These are phyloP conservation scores for Protonemura montana DNA, from an alignment of 2,888 invertebrate genomes.

Conservation along the genomic window DNA sequence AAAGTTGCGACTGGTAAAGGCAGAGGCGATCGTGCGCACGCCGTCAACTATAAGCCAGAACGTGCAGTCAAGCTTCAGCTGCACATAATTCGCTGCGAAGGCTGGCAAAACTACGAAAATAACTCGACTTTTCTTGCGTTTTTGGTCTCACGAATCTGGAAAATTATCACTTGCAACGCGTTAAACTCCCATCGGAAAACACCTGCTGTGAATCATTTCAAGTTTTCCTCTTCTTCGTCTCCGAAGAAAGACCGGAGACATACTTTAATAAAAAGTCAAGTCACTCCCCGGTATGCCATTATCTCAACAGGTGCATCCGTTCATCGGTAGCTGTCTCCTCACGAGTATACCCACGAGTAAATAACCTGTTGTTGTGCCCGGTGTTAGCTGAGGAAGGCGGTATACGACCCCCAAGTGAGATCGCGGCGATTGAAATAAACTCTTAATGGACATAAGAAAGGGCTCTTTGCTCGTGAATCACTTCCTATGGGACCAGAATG, in stretches of 20 bases:
- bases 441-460: conserved; percentile 7
- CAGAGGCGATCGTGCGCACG: background rate
- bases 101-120: background rate
- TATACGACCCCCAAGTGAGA: conserved; percentile 4
- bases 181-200: background rate
- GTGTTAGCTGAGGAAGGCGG: background rate
- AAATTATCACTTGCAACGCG: background rate
- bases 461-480: background rate
- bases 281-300: background rate
- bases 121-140: background rate
- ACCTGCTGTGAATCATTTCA: background rate
- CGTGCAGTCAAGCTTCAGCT: background rate
- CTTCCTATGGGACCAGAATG: background rate
- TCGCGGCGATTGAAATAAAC: background rate
- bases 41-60: background rate
- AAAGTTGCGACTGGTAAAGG: conserved; percentile 23
- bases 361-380: conserved; percentile 2
- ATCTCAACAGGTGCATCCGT: conserved; percentile 12
- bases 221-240: background rate
- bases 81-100: background rate
- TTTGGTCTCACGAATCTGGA: background rate
- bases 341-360: background rate
- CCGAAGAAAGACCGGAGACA: background rate
- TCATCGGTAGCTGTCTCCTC: background rate
- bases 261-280: background rate